These are phyloP conservation scores for Drosophila flavopinicola DNA, from an alignment of 2,888 invertebrate species.

Conservation along the genomic window DNA sequence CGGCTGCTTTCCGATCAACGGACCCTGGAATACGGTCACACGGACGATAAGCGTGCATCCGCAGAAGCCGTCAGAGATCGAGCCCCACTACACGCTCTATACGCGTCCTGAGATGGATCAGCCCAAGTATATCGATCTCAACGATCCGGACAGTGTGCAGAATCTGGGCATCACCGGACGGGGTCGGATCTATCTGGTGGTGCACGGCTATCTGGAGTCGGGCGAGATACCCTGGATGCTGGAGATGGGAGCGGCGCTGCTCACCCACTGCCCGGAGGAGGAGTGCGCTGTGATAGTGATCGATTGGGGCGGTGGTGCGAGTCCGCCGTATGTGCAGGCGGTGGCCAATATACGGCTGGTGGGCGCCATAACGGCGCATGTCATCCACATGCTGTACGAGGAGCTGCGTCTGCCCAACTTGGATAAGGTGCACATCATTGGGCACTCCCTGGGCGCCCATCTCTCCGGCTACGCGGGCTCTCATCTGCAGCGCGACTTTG, in stretches of 20 bases:
- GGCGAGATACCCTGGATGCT: conserved; percentile 89
- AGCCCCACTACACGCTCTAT: conserved; percentile 86
- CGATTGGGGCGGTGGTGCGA: conserved; percentile 94
- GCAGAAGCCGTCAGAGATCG: conserved; percentile 87
- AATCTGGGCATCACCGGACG: conserved; percentile 87
- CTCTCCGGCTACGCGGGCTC: conserved; percentile 93
- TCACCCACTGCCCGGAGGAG: conserved; percentile 87
- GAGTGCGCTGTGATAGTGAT: conserved; percentile 91
- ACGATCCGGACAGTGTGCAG: conserved; percentile 87
- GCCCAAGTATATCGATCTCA: conserved; percentile 88
- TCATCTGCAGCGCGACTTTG: conserved; percentile 88
- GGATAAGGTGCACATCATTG: conserved; percentile 92
- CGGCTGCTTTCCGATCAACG: conserved; percentile 91
- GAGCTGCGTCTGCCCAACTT: conserved; percentile 86
- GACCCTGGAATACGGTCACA: conserved; percentile 91
- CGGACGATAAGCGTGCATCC: conserved; percentile 93
- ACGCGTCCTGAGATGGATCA: conserved; percentile 85
- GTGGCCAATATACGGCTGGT: conserved; percentile 95
- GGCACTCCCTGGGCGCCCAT: conserved; percentile 94
- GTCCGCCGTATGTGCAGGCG: conserved; percentile 95
- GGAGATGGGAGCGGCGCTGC: conserved; percentile 89
- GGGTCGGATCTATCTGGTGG: conserved; percentile 90
- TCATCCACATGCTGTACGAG: conserved; percentile 87
- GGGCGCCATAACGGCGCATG: conserved; percentile 92
- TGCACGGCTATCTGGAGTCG: conserved; percentile 94